These are phyloP conservation scores for Heliocidaris tuberculata DNA, from an alignment of 35 echinoderm and acorn worm species.

Conservation along the genomic window DNA sequence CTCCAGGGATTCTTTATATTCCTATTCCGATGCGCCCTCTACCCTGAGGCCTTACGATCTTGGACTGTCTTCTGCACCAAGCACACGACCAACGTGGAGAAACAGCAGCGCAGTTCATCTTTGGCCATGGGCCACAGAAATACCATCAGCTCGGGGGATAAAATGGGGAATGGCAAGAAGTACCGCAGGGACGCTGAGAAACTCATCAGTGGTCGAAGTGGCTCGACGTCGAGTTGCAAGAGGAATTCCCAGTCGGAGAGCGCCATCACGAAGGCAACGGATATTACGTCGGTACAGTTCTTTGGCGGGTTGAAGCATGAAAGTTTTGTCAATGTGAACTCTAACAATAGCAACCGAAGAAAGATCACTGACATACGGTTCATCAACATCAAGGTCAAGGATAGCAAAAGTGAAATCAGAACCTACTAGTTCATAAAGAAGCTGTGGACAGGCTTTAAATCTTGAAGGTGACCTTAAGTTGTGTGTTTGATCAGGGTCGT, in stretches of 20 bases:
- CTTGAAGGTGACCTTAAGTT: no score
- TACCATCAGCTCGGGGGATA: not conserved
- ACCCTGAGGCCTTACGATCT: constrained; percentile 78
- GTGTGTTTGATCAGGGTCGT: no score
- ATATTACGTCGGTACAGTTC: not conserved
- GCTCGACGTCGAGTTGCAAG: not conserved
- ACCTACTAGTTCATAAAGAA: not conserved
- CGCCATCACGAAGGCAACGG: not conserved
- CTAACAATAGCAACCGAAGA: not conserved
- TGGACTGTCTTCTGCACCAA: constrained; percentile 60
- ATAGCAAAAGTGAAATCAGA: not conserved
- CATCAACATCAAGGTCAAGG: constrained; percentile 14
- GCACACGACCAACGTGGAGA: constrained; percentile 56
- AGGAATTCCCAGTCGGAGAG: not conserved
- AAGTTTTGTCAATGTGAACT: not conserved
- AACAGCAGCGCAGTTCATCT: not conserved
- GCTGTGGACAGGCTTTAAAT: not conserved
- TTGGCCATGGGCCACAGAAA: constrained; percentile 13
- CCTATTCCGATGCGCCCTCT: constrained; percentile 86
- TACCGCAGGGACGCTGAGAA: not conserved
- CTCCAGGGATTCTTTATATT: constrained; percentile 97
- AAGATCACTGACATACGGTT: not conserved
- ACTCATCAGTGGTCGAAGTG: not conserved
- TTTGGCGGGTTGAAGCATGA: not conserved
- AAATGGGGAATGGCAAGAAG: not conserved